Evolutionary conservation across 2,797 vertebrate species (phyloP).

Genomic region (Coreius guichenoti): DNA sequence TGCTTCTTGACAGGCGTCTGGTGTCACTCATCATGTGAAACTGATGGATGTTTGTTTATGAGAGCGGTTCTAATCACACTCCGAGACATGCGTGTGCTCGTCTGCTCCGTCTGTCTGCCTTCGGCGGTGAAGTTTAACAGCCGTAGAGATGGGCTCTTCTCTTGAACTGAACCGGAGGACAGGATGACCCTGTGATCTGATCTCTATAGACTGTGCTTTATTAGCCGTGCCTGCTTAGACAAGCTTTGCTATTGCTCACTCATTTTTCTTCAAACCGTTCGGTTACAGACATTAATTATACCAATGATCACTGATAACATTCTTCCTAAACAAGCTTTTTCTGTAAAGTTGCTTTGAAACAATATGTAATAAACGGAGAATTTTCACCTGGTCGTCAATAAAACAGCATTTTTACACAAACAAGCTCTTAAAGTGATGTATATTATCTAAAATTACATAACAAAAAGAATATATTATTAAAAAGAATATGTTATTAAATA

Average conservation of each 20-base stretch:
- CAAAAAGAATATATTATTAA: background rate
- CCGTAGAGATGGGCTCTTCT: background rate
- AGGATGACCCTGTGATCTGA: background rate
- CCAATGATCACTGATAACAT: background rate
- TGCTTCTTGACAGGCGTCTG: too few relatives aligned
- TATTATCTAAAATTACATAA: background rate
- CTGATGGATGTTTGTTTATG: slow-evolving; percentile 45
- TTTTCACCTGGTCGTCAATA: background rate
- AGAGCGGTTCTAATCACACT: background rate
- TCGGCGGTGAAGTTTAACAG: background rate
- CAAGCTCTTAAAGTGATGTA: background rate
- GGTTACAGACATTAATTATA: background rate
- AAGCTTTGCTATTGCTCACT: background rate
- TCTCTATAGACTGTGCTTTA: background rate
- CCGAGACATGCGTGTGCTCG: background rate
- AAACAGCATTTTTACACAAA: background rate
- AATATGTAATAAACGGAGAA: background rate
- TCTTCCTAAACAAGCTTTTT: background rate
- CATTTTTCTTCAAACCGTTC: background rate
- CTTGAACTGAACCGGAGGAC: background rate
- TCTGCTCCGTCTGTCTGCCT: background rate
- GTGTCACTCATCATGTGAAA: background rate
- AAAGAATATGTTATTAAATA: background rate
- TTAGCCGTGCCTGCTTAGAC: background rate
- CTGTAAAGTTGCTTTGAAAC: background rate